Conservation (phyloP, 2,888 invertebrate genomes). For the Apamea sordens region DNA sequence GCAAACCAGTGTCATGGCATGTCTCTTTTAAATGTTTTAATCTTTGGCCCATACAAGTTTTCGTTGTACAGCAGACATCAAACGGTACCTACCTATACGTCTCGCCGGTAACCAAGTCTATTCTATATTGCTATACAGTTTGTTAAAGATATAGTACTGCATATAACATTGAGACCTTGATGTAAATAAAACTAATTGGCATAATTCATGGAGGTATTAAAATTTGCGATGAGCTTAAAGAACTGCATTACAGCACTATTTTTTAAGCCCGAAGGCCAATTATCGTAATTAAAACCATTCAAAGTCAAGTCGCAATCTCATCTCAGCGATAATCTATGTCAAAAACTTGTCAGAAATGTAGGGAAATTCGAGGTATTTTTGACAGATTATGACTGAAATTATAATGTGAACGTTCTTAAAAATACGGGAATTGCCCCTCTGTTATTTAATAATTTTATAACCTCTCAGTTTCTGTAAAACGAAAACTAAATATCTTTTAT, state of each 20-base stretch:
- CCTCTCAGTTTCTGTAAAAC: not conserved
- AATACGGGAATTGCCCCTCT: not conserved
- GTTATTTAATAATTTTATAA: not conserved
- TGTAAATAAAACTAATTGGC: not conserved
- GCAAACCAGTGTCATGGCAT: not conserved
- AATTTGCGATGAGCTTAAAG: not conserved
- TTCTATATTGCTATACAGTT: not conserved
- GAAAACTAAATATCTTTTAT: not conserved
- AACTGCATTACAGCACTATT: not conserved
- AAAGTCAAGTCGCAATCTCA: too few species aligned
- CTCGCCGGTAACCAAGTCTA: not conserved
- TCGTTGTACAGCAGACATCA: constrained; percentile 21
- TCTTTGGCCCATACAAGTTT: constrained; percentile 44
- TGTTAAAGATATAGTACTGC: not conserved
- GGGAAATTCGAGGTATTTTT: not conserved
- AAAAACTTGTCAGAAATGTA: too few species aligned
- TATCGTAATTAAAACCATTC: too few species aligned
- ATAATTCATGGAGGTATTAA: not conserved
- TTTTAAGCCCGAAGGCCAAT: too few species aligned
- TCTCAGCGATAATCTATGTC: too few species aligned
- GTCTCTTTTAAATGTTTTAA: constrained; percentile 14
- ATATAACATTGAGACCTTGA: not conserved
- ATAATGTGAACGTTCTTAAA: too few species aligned
- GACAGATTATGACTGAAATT: too few species aligned
- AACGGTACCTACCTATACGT: constrained; percentile 4